Base-by-base conservation (phyloP, 2,113 vertebrate species). In the Lucifuga dentata region DNA sequence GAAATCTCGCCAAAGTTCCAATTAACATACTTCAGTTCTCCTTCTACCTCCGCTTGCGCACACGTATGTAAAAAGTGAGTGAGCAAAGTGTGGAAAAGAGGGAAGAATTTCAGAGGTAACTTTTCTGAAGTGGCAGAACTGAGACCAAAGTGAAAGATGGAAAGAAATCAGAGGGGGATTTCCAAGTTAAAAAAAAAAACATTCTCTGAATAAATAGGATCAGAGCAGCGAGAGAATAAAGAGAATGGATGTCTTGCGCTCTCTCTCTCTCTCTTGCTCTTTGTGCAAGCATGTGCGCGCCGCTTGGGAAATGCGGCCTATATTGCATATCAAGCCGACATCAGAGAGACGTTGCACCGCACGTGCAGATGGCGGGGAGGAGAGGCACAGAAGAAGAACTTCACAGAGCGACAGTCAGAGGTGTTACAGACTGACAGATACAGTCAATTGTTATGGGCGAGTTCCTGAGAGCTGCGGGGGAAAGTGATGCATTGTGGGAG, bases 171-270 rank as follows among this genome's bases (percentile, higher is more conserved):
- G 80, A 73, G 41, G 78, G 62, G 76, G 64, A 74, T 86, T 85
- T 75, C 13, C 26, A 21, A 85, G 70, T 49, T 63, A 73, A 75
- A 79, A 84, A 84, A 66, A 73, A 75, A 79, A 84, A 84, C 70
- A 88, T 72, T 76, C 68, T 52, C 53, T 67, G 77, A 78, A 80
- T 83, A 83, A 87, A 90, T 69, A 87, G 61, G 71, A 88, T 88
- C 84, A 87, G 80, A 87, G 85, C 46, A n/a, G 24, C 65, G 16
- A 40, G 53, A 79, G 82, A 78, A 75, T 81, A 78, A 75, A 83
- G 70, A n/a, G 49, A 71, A 24, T 29, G 26, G 26, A 7, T 11
- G 49, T 66, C 48, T 74, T 36, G 36, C 59, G 68, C 29, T 68
- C 49, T 29, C 20, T 59, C 41, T 68, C 32, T 57, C 4, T 49